These are phyloP conservation scores for Melitaea cinxia DNA, from an alignment of 1,140 invertebrate genomes.

Conservation along the genomic window DNA sequence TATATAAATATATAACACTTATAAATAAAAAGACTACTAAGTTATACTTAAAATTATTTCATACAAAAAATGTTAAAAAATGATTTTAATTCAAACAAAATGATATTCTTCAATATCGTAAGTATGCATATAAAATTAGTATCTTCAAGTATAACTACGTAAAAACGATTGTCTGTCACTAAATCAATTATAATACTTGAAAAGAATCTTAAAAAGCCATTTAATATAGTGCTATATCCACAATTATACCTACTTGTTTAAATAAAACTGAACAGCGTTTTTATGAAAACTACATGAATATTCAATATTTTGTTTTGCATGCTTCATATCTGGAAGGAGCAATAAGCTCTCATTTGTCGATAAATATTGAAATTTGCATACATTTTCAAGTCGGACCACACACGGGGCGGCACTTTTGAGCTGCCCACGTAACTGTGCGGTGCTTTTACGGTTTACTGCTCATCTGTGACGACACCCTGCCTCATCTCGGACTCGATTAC, in stretches of 20 bases:
- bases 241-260: constrained; percentile 21
- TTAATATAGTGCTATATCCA: constrained; percentile 9
- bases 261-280: constrained; percentile 13
- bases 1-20: too few species aligned
- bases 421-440: constrained; percentile 39
- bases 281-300: constrained; percentile 43
- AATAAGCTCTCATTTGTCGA: constrained; percentile 63
- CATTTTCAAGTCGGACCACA: constrained; percentile 62
- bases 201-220: neutral
- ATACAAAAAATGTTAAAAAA: too few species aligned
- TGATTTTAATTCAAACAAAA: too few species aligned
- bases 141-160: constrained; percentile 4
- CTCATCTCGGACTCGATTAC: constrained; percentile 12
- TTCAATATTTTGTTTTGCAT: constrained; percentile 55
- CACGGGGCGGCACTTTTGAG: constrained; percentile 57
- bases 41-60: too few species aligned
- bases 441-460: constrained; percentile 58
- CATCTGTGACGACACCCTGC: constrained; percentile 43
- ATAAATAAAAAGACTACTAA: too few species aligned
- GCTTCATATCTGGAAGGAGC: constrained; percentile 49
- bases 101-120: neutral
- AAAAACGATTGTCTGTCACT: constrained; percentile 8
- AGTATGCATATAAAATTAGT: constrained; percentile 10
- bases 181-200: constrained; percentile 5
- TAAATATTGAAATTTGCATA: constrained; percentile 72